Evolutionary conservation across 2,888 invertebrate genomes (phyloP).

Genomic region (Drosophila dives): DNA sequence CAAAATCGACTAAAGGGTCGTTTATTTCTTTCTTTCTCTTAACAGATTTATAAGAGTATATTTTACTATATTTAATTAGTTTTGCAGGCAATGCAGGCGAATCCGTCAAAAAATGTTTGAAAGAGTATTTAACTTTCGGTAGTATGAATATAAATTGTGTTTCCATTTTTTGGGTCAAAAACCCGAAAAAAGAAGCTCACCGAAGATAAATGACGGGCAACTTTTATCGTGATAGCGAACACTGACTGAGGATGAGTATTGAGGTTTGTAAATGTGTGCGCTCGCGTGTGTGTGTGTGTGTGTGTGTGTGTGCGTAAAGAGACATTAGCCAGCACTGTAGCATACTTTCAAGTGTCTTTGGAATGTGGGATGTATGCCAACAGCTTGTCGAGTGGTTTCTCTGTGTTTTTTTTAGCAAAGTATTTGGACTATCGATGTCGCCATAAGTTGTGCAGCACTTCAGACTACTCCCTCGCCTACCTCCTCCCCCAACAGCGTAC

Average conservation of each 20-base stretch:
- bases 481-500: slow-evolving; percentile 8
- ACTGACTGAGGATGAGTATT: slow-evolving; percentile 37
- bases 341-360: slow-evolving; percentile 77
- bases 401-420: slow-evolving; percentile 52
- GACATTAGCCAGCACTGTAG: slow-evolving; percentile 72
- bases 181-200: slow-evolving; percentile 27
- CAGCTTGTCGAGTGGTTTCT: slow-evolving; percentile 82
- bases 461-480: slow-evolving; percentile 41
- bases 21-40: background rate
- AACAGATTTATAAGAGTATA: background rate
- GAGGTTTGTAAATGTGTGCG: slow-evolving; percentile 17
- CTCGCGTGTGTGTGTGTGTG: slow-evolving; percentile 6
- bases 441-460: slow-evolving; percentile 77
- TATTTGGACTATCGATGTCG: slow-evolving; percentile 81
- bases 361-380: slow-evolving; percentile 76
- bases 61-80: background rate
- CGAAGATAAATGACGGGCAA: slow-evolving; percentile 74
- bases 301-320: slow-evolving; percentile 25
- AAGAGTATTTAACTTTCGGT: slow-evolving; percentile 5
- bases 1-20: background rate
- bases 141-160: background rate
- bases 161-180: slow-evolving; percentile 24
- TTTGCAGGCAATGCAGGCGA: background rate
- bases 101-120: background rate
- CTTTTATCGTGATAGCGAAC: slow-evolving; percentile 49